Base-by-base conservation (phyloP, 2,113 vertebrate species). In the Glaucidium brasilianum region DNA sequence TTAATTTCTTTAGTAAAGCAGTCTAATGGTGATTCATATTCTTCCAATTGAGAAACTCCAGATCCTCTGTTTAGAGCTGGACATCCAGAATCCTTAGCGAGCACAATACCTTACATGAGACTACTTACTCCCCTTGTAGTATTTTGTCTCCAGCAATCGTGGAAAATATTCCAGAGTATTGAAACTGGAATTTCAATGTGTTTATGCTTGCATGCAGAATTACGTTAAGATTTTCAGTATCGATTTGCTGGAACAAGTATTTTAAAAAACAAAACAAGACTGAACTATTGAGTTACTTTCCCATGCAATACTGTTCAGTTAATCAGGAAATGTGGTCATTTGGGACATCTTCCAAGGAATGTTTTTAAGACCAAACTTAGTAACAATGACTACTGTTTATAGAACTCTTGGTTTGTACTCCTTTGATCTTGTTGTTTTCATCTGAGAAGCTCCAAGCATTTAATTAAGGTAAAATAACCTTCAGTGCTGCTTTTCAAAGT, bases 111-210 rank as follows among this genome's bases (percentile, higher is more conserved):
- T 91, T 49, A 59, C 32, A 10, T 23, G 49, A 84, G n/a, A 63
- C 45, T 0, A 0, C n/a, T 77, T 50, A 69, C 45, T 64, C 13
- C 37, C 45, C 9, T 88, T 59, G 30, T 0, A 0, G 11, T 77
- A 26, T 66, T 90, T 88, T 95, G 25, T 73, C 12, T 78, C n/a
- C 64, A 81, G n/a, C n/a, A 87, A 29, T n/a, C 12, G 19, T 78
- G 47, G 43, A 63, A 77, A 90, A 55, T 62, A 47, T 58, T 90
- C 12, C 58, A 58, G 30, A 62, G 7, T 27, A 39, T 50, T 21
- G 52, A 85, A 90, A 69, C 22, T 30, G 47, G 23, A 56, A 10
- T 60, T 85, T 80, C 69, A 92, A 83, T 18, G 23, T 23, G 6
- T 73, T 74, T 55, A 45, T 66, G 7, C 29, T 79, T 90, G 39